A percentile compares a stretch with the other conserved stretches of the same genome.
These are phyloP conservation scores for Leucosticte australis DNA, from an alignment of 2,113 vertebrate species.

Conservation along the genomic window DNA sequence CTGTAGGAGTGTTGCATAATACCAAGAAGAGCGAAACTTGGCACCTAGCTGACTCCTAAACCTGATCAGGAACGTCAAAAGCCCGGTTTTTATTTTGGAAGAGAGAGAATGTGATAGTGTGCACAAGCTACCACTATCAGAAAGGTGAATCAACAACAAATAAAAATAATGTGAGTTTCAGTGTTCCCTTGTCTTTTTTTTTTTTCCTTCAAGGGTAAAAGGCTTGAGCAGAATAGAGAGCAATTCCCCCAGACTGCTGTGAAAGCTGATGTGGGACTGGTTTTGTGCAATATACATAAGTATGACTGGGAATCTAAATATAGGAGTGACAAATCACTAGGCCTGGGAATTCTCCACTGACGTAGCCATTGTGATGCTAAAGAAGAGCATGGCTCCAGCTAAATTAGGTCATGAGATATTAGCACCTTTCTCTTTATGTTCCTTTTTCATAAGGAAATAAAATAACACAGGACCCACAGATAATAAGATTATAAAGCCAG, in stretches of 20 bases:
- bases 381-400: constrained; percentile 3
- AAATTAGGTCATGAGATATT: constrained; percentile 52
- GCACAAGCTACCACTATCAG: not conserved
- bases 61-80: not conserved
- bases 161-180: not conserved
- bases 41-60: not conserved
- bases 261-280: not conserved
- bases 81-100: not conserved
- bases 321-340: not conserved
- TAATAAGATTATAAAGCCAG: constrained; percentile 29
- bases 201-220: not conserved
- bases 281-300: not conserved
- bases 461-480: not conserved
- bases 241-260: not conserved
- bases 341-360: constrained; percentile 3
- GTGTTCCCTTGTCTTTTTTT: not conserved
- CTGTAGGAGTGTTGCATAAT: not conserved
- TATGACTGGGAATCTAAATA: constrained; percentile 21
- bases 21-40: not conserved
- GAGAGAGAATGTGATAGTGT: not conserved
- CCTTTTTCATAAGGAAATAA: constrained; percentile 37
- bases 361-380: not conserved
- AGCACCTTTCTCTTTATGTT: constrained; percentile 11
- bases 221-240: not conserved
- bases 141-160: not conserved